phyloP scores from a whole-genome alignment of 1,140 invertebrate genomes.

The Caenorhabditis remanei region DNA sequence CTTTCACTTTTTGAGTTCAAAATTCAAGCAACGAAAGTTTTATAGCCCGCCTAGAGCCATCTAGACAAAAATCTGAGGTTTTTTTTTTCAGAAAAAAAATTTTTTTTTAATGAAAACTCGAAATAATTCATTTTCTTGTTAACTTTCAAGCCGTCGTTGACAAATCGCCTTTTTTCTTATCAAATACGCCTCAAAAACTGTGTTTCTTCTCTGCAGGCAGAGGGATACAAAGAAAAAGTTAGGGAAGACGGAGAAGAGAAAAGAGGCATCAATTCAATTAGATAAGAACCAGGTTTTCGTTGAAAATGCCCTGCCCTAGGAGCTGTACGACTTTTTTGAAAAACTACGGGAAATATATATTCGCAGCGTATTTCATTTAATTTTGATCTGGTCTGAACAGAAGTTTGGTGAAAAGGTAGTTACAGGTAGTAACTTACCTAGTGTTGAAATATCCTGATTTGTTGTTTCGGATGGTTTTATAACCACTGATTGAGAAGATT shows the following conservation, averaged over 20 bases:
- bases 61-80: not conserved
- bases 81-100: not conserved
- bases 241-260: not conserved
- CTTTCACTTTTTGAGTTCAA: not conserved
- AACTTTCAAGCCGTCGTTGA: constrained; percentile 23
- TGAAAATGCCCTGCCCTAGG: not conserved
- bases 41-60: not conserved
- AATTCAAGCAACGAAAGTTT: not conserved
- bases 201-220: constrained; percentile 26
- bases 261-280: not conserved
- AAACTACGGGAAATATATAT: too few relatives aligned
- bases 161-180: constrained; percentile 35
- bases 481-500: constrained; percentile 10
- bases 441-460: not conserved
- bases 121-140: not conserved
- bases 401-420: not conserved
- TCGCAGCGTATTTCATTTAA: too few relatives aligned
- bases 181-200: constrained; percentile 43
- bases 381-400: too few relatives aligned
- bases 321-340: not conserved
- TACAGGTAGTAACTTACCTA: not conserved
- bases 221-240: not conserved
- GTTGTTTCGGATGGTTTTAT: constrained; percentile 30
- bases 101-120: not conserved
- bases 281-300: not conserved